Percentiles rank a stretch among this genome's conserved stretches.
phyloP scores from a whole-genome alignment of 2,797 vertebrate species.

The Garrulus glandarius region DNA sequence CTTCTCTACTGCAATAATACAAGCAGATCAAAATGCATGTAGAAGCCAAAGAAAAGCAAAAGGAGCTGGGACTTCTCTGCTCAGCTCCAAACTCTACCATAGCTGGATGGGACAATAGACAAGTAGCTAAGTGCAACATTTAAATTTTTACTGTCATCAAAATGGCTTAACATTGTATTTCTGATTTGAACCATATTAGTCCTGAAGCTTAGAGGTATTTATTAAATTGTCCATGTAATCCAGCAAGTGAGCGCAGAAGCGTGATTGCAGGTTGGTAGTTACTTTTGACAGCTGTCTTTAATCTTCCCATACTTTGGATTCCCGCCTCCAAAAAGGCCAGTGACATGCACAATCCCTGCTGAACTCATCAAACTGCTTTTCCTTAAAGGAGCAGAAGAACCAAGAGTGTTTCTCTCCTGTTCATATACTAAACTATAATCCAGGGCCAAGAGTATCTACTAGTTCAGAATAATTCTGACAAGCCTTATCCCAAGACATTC shows the following conservation, averaged over 20 bases:
- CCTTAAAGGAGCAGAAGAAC: neutral
- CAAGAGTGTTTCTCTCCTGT: neutral
- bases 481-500: neutral
- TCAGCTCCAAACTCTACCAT: neutral
- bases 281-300: neutral
- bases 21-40: neutral
- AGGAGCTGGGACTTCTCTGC: neutral
- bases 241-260: neutral
- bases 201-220: neutral
- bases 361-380: neutral
- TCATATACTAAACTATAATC: neutral
- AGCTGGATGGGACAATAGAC: neutral
- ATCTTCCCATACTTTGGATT: neutral
- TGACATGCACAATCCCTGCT: rapidly evolving
- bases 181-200: neutral
- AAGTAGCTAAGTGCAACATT: neutral
- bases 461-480: neutral
- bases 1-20: neutral
- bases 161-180: neutral
- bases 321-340: neutral
- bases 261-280: neutral
- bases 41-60: neutral
- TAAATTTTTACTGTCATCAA: neutral
- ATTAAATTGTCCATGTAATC: neutral
- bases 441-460: neutral